Conservation (phyloP, 64 coral and sea anemone species). For the Montipora sp. region DNA sequence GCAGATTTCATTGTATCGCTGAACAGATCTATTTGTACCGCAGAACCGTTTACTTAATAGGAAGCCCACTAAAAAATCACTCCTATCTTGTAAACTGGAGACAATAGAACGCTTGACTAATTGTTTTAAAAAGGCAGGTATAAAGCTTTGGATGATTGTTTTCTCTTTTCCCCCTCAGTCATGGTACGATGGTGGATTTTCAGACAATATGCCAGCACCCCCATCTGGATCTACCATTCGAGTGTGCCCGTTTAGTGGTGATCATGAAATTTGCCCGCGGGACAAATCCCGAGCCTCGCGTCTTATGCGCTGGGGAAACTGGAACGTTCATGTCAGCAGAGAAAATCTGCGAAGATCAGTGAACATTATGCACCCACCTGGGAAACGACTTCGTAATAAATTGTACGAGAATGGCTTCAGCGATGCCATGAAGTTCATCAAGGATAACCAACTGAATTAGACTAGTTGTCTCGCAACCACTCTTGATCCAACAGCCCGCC, state of each 20-base stretch:
- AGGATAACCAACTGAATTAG: slow-evolving; percentile 29
- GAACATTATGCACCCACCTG: slow-evolving; percentile 78
- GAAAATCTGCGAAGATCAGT: slow-evolving; percentile 62
- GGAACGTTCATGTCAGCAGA: slow-evolving; percentile 79
- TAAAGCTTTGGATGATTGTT: too few relatives aligned
- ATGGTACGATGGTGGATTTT: slow-evolving; percentile 93
- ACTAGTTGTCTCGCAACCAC: not conserved
- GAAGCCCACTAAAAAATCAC: too few relatives aligned
- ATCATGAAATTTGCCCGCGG: slow-evolving; percentile 78
- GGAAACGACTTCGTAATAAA: slow-evolving; percentile 21
- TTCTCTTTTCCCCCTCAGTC: slow-evolving; percentile 25
- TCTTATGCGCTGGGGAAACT: slow-evolving; percentile 72
- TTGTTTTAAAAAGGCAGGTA: too few relatives aligned
- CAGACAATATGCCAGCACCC: slow-evolving; percentile 77
- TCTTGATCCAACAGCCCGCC: not conserved
- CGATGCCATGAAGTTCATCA: slow-evolving; percentile 78
- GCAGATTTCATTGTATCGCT: slow-evolving; percentile 20
- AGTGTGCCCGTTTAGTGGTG: slow-evolving; percentile 87
- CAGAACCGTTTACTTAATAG: too few relatives aligned
- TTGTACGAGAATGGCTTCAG: slow-evolving; percentile 44
- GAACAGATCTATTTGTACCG: not conserved
- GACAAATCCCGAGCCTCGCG: slow-evolving; percentile 58
- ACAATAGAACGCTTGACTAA: not conserved
- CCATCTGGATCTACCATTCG: slow-evolving; percentile 68
- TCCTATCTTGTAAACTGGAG: too few relatives aligned